A percentile compares a stretch with the other conserved stretches of the same genome.
Evolutionary conservation across 2,888 invertebrate genomes (phyloP).

Genomic region (Oxyteleia sp.): DNA sequence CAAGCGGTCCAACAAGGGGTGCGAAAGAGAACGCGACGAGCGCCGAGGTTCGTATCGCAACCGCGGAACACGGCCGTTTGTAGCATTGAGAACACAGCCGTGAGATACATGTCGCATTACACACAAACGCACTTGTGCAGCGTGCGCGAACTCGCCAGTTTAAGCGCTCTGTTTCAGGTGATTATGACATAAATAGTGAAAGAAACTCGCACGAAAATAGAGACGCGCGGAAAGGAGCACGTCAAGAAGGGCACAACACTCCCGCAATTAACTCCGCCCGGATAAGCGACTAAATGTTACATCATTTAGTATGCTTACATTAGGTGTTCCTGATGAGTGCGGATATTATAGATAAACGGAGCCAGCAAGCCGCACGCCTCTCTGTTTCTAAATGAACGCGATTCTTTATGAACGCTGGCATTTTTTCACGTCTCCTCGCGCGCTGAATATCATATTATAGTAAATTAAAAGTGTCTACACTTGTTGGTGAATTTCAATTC

Average conservation of each 20-base stretch:
- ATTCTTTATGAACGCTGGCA: slow-evolving; percentile 52
- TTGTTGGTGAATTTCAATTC: slow-evolving; percentile 55
- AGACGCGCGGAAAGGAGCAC: slow-evolving; percentile 71
- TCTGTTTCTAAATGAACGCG: slow-evolving; percentile 68
- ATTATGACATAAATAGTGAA: slow-evolving; percentile 85
- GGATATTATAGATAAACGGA: slow-evolving; percentile 72
- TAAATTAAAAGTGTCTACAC: slow-evolving; percentile 68
- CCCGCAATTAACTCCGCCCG: slow-evolving; percentile 80
- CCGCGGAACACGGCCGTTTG: slow-evolving; percentile 75
- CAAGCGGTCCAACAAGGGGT: slow-evolving; percentile 33
- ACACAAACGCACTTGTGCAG: slow-evolving; percentile 83
- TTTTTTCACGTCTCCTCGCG: slow-evolving; percentile 51
- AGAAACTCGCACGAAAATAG: slow-evolving; percentile 78
- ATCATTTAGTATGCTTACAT: slow-evolving; percentile 71
- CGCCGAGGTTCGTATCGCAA: slow-evolving; percentile 41
- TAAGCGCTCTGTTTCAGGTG: slow-evolving; percentile 80
- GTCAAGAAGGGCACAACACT: slow-evolving; percentile 71
- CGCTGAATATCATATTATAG: slow-evolving; percentile 64
- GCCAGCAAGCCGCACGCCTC: slow-evolving; percentile 37
- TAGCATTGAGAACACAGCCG: slow-evolving; percentile 81
- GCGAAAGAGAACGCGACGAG: slow-evolving; percentile 38
- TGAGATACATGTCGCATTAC: slow-evolving; percentile 84
- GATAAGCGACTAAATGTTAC: slow-evolving; percentile 76
- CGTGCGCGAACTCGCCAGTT: slow-evolving; percentile 68
- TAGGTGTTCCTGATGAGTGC: slow-evolving; percentile 68